These are phyloP conservation scores for Micrasema longulum DNA, from an alignment of 1,140 invertebrate species.

Conservation along the genomic window DNA sequence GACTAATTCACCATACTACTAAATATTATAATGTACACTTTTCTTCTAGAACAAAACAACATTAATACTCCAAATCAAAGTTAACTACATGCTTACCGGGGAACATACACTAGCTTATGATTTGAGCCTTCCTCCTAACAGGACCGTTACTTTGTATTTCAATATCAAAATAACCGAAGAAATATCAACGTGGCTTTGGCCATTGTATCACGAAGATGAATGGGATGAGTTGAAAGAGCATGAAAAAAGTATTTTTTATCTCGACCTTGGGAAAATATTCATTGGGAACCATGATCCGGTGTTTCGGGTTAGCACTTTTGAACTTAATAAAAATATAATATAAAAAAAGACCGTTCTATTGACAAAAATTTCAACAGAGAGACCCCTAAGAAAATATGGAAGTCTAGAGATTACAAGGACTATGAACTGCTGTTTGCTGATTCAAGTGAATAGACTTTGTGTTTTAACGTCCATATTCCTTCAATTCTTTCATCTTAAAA, in stretches of 20 bases:
- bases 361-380: too few species aligned
- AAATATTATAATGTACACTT: too few species aligned
- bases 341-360: too few species aligned
- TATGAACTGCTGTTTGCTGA: too few species aligned
- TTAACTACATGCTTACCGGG: constrained; percentile 59
- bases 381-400: too few species aligned
- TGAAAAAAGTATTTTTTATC: constrained; percentile 48
- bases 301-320: constrained; percentile 58
- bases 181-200: constrained; percentile 57
- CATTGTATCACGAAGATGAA: constrained; percentile 56
- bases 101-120: constrained; percentile 59
- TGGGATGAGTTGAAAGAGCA: constrained; percentile 55
- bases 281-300: constrained; percentile 66
- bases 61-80: constrained; percentile 53
- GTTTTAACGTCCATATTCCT: too few species aligned
- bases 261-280: constrained; percentile 63
- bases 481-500: too few species aligned
- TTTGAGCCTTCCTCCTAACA: constrained; percentile 59
- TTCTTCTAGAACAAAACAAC: constrained; percentile 1
- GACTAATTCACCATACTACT: too few species aligned
- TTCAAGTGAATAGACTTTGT: too few species aligned
- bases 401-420: too few species aligned
- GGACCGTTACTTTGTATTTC: constrained; percentile 58
- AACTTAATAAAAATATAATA: too few species aligned
- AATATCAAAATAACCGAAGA: constrained; percentile 58